Percentiles rank a stretch among this genome's conserved stretches.
Evolutionary conservation across 2,113 vertebrate species (phyloP).

Genomic region (Cariama cristata): DNA sequence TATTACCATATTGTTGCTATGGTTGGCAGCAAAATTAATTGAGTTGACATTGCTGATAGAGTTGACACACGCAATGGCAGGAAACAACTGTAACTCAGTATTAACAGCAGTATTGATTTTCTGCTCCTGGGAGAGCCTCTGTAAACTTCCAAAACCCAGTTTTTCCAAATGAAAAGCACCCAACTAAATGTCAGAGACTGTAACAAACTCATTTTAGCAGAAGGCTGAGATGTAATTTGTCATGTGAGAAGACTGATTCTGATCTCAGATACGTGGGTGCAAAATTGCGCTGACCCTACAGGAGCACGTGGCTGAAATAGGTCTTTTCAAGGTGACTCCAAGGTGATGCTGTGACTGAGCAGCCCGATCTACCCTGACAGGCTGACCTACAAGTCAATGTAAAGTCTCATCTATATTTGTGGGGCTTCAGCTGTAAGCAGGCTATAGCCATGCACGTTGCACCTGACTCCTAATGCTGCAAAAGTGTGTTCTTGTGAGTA

Average conservation of each 20-base stretch:
- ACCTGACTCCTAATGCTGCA: background rate
- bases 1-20: conserved; percentile 2
- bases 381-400: background rate
- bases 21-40: conserved; percentile 21
- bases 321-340: background rate
- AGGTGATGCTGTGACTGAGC: background rate
- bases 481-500: background rate
- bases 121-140: background rate
- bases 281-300: fast-evolving
- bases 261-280: fast-evolving
- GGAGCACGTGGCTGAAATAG: fast-evolving
- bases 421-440: background rate
- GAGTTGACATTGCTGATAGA: background rate
- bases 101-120: conserved; percentile 29
- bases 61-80: background rate
- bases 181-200: background rate
- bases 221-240: background rate
- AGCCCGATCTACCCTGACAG: background rate
- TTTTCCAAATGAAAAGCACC: background rate
- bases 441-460: fast-evolving
- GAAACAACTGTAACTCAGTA: background rate
- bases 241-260: background rate
- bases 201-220: background rate
- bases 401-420: background rate
- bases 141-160: background rate